Conservation (phyloP, 2,113 vertebrate species). For the Phyllostomus hastatus region DNA sequence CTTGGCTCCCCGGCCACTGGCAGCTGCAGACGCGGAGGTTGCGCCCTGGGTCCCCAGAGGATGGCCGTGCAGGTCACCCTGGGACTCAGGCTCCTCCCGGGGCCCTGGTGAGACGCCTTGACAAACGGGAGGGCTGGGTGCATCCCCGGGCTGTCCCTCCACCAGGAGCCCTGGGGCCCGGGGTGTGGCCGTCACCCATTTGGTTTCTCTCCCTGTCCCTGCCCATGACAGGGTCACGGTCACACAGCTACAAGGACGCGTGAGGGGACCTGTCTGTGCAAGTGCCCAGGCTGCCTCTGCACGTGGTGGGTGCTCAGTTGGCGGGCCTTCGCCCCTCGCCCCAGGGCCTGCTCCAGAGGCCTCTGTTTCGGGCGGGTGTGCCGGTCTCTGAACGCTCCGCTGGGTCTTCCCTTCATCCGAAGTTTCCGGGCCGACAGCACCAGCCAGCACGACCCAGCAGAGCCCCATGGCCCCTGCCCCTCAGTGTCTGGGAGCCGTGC, state of each 20-base stretch:
- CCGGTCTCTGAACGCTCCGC: not conserved
- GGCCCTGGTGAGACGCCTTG: not conserved
- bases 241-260: not conserved
- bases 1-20: not conserved
- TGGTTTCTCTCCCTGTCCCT: not conserved
- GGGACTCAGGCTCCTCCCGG: not conserved
- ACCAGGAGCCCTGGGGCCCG: too few species aligned
- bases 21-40: not conserved
- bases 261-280: not conserved
- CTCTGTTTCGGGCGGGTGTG: not conserved
- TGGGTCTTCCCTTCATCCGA: not conserved
- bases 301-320: not conserved
- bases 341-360: not conserved
- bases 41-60: not conserved
- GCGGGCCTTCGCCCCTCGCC: not conserved
- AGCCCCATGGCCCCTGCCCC: not conserved
- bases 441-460: not conserved
- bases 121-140: not conserved
- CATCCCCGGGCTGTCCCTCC: not conserved
- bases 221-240: not conserved
- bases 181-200: not conserved
- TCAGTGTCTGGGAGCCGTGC: not conserved
- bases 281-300: not conserved
- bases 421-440: not conserved
- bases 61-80: not conserved